phyloP scores from a whole-genome alignment of 2,888 invertebrate genomes.

The Agriopis aurantiaria region DNA sequence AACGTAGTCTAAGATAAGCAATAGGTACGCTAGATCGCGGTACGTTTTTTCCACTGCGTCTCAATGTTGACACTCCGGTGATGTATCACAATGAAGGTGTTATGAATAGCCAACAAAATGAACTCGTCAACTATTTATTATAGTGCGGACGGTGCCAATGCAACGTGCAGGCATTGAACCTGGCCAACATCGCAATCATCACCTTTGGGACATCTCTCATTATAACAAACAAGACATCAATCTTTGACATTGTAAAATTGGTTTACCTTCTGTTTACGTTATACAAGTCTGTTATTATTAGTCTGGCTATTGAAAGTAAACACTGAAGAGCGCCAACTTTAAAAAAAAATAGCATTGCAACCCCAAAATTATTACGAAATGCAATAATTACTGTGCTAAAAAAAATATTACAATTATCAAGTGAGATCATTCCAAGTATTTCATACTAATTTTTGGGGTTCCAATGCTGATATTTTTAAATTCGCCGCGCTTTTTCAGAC shows the following conservation, averaged over 20 bases:
- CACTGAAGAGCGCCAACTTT: too few species aligned
- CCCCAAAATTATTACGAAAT: too few species aligned
- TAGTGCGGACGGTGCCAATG: conserved; percentile 30
- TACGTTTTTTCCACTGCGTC: background rate
- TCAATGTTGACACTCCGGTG: conserved; percentile 12
- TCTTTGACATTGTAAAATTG: conserved; percentile 7
- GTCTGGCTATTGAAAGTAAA: too few species aligned
- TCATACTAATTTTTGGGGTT: too few species aligned
- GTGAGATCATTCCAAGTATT: too few species aligned
- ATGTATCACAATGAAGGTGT: conserved; percentile 27
- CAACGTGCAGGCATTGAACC: conserved; percentile 35
- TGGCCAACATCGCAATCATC: conserved; percentile 35
- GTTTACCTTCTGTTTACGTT: background rate
- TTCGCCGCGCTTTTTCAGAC: too few species aligned
- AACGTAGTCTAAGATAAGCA: background rate
- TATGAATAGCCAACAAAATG: conserved; percentile 24
- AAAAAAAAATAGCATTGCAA: too few species aligned
- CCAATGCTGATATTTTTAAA: too few species aligned
- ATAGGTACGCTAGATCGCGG: background rate
- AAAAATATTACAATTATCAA: too few species aligned
- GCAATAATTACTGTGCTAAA: too few species aligned
- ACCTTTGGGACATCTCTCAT: conserved; percentile 22
- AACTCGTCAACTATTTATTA: conserved; percentile 23
- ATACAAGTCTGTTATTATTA: background rate
- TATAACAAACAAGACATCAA: conserved; percentile 33